These are phyloP conservation scores for Australoheros facetus DNA, from an alignment of 2,797 vertebrate genomes.

Conservation along the genomic window DNA sequence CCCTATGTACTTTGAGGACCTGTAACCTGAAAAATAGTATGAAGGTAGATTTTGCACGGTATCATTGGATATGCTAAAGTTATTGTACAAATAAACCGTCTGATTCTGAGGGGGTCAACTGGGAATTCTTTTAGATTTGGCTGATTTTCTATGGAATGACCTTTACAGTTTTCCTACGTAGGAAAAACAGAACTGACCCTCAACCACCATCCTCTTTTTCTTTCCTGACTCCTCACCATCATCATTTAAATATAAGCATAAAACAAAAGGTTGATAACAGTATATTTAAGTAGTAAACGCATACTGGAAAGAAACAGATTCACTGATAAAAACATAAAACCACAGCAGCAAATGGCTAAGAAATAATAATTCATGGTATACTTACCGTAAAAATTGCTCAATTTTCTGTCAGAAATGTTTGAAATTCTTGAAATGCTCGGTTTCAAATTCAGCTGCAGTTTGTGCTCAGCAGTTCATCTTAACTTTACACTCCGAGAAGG, in stretches of 20 bases:
- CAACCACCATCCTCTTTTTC: neutral
- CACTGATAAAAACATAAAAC: neutral
- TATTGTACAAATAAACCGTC: neutral
- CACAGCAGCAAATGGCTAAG: neutral
- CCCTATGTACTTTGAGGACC: neutral
- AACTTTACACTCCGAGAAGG: neutral
- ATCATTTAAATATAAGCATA: too few species aligned
- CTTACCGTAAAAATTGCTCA: neutral
- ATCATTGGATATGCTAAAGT: neutral
- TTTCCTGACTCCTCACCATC: neutral
- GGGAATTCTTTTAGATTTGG: neutral
- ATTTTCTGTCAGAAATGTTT: neutral
- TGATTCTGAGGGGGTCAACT: neutral
- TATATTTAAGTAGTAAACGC: neutral
- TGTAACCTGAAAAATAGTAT: neutral
- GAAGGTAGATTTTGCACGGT: neutral
- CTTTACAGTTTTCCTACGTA: neutral
- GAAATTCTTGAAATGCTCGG: neutral
- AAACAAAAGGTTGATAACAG: too few species aligned
- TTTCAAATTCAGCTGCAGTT: neutral
- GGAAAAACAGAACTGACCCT: neutral
- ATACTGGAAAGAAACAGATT: fast-evolving
- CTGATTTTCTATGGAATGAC: neutral
- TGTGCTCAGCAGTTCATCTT: too few species aligned
- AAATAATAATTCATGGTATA: neutral